Conservation (phyloP, 2,113 vertebrate genomes). For the Cygnus buccinator region DNA sequence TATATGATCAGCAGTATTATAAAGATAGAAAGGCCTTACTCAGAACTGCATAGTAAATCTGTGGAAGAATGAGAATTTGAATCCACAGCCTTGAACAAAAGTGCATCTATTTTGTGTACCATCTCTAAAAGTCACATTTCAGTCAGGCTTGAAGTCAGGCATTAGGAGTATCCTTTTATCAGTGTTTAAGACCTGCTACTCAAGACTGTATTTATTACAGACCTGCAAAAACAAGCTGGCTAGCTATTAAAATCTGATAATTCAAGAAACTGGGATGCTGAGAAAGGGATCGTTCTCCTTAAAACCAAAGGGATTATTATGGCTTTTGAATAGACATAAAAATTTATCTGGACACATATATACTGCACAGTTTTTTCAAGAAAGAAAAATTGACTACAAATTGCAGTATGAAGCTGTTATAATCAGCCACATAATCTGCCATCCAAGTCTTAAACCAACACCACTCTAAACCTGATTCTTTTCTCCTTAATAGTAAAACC, state of each 20-base stretch:
- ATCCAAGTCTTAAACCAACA: not conserved
- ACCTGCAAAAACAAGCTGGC: not conserved
- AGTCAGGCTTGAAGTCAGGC: not conserved
- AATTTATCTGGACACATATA: not conserved
- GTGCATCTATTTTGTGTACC: fast-evolving
- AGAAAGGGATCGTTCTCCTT: not conserved
- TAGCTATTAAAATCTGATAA: not conserved
- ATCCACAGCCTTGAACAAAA: not conserved
- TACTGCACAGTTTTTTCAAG: not conserved
- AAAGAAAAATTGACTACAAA: not conserved
- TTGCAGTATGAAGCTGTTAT: not conserved
- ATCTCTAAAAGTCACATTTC: not conserved
- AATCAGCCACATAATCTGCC: not conserved
- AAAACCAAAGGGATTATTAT: not conserved
- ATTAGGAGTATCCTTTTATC: not conserved
- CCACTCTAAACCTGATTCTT: not conserved
- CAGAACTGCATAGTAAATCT: not conserved
- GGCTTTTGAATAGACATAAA: not conserved
- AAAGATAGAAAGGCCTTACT: constrained; percentile 16
- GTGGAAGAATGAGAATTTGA: not conserved
- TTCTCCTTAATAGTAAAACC: constrained; percentile 53
- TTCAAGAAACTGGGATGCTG: not conserved
- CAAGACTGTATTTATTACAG: not conserved
- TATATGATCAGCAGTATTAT: constrained; percentile 2
- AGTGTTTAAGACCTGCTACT: not conserved